Percentiles rank a stretch among this genome's conserved stretches.
Conservation (phyloP, 1,140 invertebrate genomes). For the Drosophila guanche region DNA sequence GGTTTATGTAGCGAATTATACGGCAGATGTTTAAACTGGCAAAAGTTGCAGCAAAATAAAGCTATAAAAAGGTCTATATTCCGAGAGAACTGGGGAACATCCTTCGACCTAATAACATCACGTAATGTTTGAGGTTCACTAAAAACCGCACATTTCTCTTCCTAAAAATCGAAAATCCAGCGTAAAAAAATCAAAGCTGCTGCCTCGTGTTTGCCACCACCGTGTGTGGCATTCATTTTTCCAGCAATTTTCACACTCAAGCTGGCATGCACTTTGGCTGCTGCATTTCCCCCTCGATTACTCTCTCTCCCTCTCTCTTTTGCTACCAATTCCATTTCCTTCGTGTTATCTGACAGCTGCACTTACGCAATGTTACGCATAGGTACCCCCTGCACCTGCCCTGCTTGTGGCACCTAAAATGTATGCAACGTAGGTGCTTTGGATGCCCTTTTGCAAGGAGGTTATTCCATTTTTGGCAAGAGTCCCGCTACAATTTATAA, state of each 20-base stretch:
- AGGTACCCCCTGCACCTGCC: conserved; percentile 36
- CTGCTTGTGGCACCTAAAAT: conserved; percentile 20
- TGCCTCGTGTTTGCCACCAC: conserved; percentile 5
- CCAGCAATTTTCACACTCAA: conserved; percentile 76
- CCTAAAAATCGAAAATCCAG: not conserved
- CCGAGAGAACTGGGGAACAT: not conserved
- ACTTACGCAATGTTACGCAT: conserved; percentile 72
- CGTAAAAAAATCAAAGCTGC: conserved; percentile 37
- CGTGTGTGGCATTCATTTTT: conserved; percentile 45
- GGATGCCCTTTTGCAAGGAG: conserved; percentile 4
- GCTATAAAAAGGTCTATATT: not conserved
- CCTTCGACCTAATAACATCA: conserved; percentile 29
- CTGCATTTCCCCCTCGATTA: not conserved
- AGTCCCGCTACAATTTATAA: too few species aligned
- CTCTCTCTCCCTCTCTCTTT: not conserved
- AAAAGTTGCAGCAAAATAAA: conserved; percentile 6
- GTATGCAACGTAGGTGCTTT: conserved; percentile 25
- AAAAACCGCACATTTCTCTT: conserved; percentile 20
- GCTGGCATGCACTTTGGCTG: conserved; percentile 64
- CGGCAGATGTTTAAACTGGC: conserved; percentile 39
- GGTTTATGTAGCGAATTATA: conserved; percentile 59
- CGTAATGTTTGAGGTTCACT: conserved; percentile 24
- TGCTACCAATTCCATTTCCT: not conserved
- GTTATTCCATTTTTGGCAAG: too few species aligned
- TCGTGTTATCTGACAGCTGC: conserved; percentile 59